Evolutionary conservation across 1,140 invertebrate genomes (phyloP).

Genomic region (Marisa cornuarietis): DNA sequence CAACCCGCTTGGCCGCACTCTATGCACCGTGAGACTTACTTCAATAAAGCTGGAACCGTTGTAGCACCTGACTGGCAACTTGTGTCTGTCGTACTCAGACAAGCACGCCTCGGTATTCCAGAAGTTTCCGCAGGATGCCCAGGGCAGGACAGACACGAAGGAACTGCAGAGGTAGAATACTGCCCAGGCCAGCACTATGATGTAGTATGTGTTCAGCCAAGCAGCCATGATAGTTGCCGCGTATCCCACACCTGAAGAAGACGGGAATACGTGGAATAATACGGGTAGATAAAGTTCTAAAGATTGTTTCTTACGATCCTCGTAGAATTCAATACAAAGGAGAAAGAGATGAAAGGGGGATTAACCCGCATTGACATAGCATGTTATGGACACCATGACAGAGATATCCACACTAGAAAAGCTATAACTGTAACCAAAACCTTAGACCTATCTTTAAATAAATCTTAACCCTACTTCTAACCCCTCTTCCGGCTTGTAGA

Average conservation of each 20-base stretch:
- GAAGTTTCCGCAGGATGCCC: conserved; percentile 92
- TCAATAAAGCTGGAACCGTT: conserved; percentile 41
- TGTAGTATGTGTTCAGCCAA: conserved; percentile 99
- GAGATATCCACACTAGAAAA: neutral
- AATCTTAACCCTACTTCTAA: too few relatives aligned
- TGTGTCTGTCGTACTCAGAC: conserved; percentile 46
- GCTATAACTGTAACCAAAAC: too few relatives aligned
- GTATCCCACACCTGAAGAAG: conserved; percentile 89
- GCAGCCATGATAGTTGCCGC: conserved; percentile 98
- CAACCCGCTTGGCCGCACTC: too few relatives aligned
- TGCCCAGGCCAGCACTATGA: conserved; percentile 97
- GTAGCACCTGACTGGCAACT: conserved; percentile 45
- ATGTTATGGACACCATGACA: conserved; percentile 1
- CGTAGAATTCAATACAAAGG: neutral
- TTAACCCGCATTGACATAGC: neutral
- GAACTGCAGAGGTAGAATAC: conserved; percentile 97
- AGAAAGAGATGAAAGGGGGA: neutral
- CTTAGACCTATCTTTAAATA: too few relatives aligned
- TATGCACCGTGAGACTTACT: conserved; percentile 4
- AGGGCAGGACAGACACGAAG: conserved; percentile 82
- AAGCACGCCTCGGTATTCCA: conserved; percentile 68
- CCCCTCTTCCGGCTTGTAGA: too few relatives aligned
- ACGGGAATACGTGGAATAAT: conserved; percentile 6
- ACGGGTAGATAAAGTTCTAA: too few relatives aligned
- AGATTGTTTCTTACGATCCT: too few relatives aligned